A percentile compares a stretch with the other conserved stretches of the same genome.
Evolutionary conservation across 2,888 invertebrate genomes (phyloP).

Genomic region (Cenopis cana): DNA sequence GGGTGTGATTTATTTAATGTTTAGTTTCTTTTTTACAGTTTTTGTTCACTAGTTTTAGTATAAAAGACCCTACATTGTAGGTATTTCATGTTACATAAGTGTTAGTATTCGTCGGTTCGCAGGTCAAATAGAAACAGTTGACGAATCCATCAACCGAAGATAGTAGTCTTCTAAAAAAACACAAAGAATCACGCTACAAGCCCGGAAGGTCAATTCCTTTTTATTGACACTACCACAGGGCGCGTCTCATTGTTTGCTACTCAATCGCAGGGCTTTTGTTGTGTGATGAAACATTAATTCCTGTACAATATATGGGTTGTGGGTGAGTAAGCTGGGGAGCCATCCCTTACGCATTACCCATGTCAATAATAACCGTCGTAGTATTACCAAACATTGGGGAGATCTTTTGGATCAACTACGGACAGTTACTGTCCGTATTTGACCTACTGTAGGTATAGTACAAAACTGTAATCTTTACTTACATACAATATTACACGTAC

Average conservation of each 20-base stretch:
- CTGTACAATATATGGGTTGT: conserved; percentile 16
- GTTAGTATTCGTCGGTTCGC: neutral
- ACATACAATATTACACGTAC: neutral
- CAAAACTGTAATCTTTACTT: too few relatives aligned
- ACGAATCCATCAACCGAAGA: neutral
- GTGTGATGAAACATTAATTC: conserved; percentile 38
- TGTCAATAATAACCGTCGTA: conserved; percentile 40
- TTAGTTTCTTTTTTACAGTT: too few relatives aligned
- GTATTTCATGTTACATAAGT: neutral
- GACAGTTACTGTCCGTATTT: too few relatives aligned
- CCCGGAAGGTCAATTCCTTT: conserved; percentile 20
- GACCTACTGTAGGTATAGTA: too few relatives aligned
- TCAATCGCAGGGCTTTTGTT: conserved; percentile 40
- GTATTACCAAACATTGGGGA: neutral
- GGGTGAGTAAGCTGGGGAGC: conserved; percentile 33
- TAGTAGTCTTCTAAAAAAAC: neutral
- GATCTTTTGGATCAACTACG: too few relatives aligned
- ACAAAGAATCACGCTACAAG: conserved; percentile 7
- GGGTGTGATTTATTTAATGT: too few relatives aligned
- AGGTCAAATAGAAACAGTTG: neutral
- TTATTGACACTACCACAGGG: conserved; percentile 21
- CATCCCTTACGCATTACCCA: conserved; percentile 43
- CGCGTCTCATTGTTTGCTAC: conserved; percentile 34
- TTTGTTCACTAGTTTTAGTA: too few relatives aligned
- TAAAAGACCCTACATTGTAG: too few relatives aligned